These are phyloP conservation scores for Dipus sagitta DNA, from an alignment of 2,797 vertebrate species.

Conservation along the genomic window DNA sequence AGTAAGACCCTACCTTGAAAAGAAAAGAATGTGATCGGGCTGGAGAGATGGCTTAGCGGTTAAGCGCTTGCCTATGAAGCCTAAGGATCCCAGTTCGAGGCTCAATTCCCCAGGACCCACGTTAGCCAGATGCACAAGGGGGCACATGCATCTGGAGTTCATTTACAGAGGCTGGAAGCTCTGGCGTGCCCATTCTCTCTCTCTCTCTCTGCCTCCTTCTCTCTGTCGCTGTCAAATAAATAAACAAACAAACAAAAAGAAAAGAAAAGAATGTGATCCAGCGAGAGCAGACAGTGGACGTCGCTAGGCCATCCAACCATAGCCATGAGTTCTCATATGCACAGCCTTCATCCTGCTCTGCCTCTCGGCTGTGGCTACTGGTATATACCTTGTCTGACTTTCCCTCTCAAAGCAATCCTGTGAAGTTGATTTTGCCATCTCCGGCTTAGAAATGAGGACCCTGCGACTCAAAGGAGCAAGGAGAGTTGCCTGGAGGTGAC, in stretches of 20 bases:
- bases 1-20: too few species aligned
- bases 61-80: too few species aligned
- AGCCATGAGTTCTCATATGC: not conserved
- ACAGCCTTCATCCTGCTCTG: not conserved
- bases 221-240: too few species aligned
- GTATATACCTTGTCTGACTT: not conserved
- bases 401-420: slow-evolving; percentile 9
- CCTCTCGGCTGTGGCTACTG: not conserved
- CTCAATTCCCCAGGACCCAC: too few species aligned
- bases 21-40: not conserved
- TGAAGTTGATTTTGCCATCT: slow-evolving; percentile 34
- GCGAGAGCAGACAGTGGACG: not conserved
- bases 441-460: slow-evolving; percentile 32
- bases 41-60: too few species aligned
- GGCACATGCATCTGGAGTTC: too few species aligned
- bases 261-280: not conserved
- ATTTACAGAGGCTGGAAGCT: too few species aligned
- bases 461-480: slow-evolving; percentile 44
- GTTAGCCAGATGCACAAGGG: too few species aligned
- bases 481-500: slow-evolving; percentile 50
- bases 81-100: too few species aligned
- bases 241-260: too few species aligned
- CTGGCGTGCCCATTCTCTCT: too few species aligned
- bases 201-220: too few species aligned
- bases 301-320: not conserved